Evolutionary conservation across 2,888 invertebrate species (phyloP), one percentile per base, ranked within the genome.

Genomic region (Myopa tessellatipennis): DNA sequence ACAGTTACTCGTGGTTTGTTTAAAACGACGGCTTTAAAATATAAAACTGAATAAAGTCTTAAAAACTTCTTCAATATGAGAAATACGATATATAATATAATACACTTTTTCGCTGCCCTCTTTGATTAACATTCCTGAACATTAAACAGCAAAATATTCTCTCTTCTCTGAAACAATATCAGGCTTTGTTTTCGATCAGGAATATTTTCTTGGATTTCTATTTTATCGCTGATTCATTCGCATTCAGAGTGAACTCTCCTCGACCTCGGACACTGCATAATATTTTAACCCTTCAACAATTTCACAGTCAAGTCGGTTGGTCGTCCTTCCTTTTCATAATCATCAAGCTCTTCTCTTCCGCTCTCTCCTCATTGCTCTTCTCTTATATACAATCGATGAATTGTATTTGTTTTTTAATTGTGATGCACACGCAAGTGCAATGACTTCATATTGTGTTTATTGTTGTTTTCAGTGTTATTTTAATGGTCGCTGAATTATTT

Each of bases 261-360:
- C 73, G 73, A 73, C 73, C 73, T 73, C 73, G 50, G 73, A 63
- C 73, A 73, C 73, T 73, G 73, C 34, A 73, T 40, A 73, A 73
- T 63, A 73, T 73, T 61, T 61, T 73, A 73, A 63, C 73, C 73
- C 50, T 45, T 45, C 52, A 16, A 18, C 26, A n/a, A 55, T 18
- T 50, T 40, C 63, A 73, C 63, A 58, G 18, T 60, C 50, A 26
- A 26, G 73, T 45, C 73, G 36, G 45, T 16, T 26, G 52, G 12
- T n/a, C 12, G 73, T 16, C 12, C 36, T 55, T 38, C 55, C 5
- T 55, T 3, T 45, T 55, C 55, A 12, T 55, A 55, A n/a, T 14
- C 45, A 45, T 45, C 45, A 45, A 8, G 7, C 7, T 45, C 45
- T 45, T 45, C 45, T 10, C 6, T 8, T 45, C 45, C 45, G 45